A percentile compares a stretch with the other conserved stretches of the same genome.
These are phyloP conservation scores for Centroberyx gerrardi DNA, from an alignment of 2,797 vertebrate genomes.

Conservation along the genomic window DNA sequence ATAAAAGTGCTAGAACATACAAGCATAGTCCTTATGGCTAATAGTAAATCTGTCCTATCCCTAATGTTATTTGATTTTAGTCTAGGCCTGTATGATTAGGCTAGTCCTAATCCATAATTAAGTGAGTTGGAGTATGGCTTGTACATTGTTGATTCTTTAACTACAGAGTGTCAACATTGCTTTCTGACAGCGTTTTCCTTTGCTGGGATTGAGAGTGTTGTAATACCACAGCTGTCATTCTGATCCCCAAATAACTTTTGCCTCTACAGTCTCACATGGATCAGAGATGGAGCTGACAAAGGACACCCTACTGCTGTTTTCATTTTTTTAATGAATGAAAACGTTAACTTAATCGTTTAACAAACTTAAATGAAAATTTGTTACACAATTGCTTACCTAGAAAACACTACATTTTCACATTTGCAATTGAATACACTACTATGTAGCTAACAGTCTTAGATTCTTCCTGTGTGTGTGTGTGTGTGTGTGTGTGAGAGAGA, in stretches of 20 bases:
- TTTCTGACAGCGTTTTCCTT: background rate
- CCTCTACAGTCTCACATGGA: slow-evolving; percentile 12
- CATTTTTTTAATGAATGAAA: background rate
- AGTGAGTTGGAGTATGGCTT: background rate
- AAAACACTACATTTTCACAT: too few species aligned
- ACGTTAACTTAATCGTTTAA: too few species aligned
- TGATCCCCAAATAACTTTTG: slow-evolving; percentile 38
- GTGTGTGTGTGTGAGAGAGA: background rate
- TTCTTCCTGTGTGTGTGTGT: background rate
- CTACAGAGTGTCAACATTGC: slow-evolving; percentile 7
- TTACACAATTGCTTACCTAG: too few species aligned
- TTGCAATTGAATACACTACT: background rate
- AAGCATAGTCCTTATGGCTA: too few species aligned
- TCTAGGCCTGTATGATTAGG: background rate
- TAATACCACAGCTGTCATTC: slow-evolving; percentile 39
- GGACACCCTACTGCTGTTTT: background rate
- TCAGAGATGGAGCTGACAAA: slow-evolving; percentile 9
- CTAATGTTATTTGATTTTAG: too few species aligned
- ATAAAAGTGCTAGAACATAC: background rate
- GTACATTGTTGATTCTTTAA: background rate
- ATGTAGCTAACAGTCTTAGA: background rate
- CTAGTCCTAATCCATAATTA: too few species aligned
- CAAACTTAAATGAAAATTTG: too few species aligned
- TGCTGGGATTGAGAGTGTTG: slow-evolving; percentile 10
- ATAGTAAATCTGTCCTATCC: too few species aligned